Base-by-base conservation (phyloP, 2,888 invertebrate genomes). In the Drosophila longiperda region DNA sequence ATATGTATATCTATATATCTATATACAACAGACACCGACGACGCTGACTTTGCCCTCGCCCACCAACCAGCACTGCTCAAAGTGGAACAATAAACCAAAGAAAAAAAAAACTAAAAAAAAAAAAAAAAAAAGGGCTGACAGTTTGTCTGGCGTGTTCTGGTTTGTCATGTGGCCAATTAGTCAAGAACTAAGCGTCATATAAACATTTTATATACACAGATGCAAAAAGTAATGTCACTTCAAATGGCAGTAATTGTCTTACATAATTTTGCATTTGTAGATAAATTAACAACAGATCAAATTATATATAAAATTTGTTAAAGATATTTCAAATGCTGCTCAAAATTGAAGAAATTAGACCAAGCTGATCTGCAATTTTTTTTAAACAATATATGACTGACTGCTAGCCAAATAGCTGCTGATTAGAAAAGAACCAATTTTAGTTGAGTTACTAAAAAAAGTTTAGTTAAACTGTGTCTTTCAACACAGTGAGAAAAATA, bases 81-180 rank as follows among this genome's bases (percentile, higher is more conserved):
- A 77, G 67, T 85, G 62, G 80, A 76, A 83, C 63, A 87, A 82
- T 74, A 70, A 82, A 74, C 59, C 66, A 61, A 23, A 26, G 17
- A 8, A 33, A 17, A 29, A n/a, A 11, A 17, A 49, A 12, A 11
- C n/a, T n/a, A 32, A 15, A 6, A 0, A 11, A 53, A 8, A 12
- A 15, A 3, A 15, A 64, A 86, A 88, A 83, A 64, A 86, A 88
- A 83, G 84, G 83, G 84, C 84, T 83, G 87, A 83, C 84, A 81
- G 66, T 69, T 69, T 87, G 84, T 87, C 89, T 84, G 78, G 63
- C 49, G 36, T 42, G 62, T 50, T 45, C 8, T 11, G 32, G 61
- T 60, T 79, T 70, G 75, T 79, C 75, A 70, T 66, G 48, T 66
- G 76, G 62, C 63, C 76, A 75, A 80, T 77, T 80, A 70, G 75